These are phyloP conservation scores for Australoheros scitulus DNA, from an alignment of 2,113 vertebrate species.

Conservation along the genomic window DNA sequence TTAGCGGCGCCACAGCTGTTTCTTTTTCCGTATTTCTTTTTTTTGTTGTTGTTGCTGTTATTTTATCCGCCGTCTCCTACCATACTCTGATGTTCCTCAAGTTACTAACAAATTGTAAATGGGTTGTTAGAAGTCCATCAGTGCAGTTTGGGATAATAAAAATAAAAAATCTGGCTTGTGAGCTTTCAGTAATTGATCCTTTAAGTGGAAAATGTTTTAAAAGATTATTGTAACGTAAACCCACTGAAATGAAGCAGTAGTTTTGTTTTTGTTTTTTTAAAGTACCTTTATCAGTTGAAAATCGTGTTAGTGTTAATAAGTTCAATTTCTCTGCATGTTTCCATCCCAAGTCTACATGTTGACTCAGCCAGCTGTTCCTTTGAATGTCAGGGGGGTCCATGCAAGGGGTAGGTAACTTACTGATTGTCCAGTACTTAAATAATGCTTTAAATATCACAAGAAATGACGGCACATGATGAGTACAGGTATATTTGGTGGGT, in stretches of 20 bases:
- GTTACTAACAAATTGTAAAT: not conserved
- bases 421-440: not conserved
- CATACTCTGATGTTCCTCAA: not conserved
- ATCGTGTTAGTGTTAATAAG: not conserved
- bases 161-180: not conserved
- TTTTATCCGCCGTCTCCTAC: conserved; percentile 16
- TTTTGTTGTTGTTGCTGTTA: not conserved
- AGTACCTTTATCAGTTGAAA: not conserved
- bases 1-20: not conserved
- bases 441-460: not conserved
- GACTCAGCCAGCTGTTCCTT: not conserved
- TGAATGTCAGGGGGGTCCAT: not conserved
- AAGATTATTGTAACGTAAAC: conserved; percentile 4
- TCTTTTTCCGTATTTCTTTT: not conserved
- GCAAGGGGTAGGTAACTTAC: not conserved
- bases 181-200: not conserved
- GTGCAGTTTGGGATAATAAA: not conserved
- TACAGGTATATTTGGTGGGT: not conserved
- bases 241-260: not conserved
- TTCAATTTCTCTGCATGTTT: not conserved
- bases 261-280: not conserved
- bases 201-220: not conserved
- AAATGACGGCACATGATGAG: not conserved
- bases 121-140: not conserved
- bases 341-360: not conserved